Percentiles rank a stretch among this genome's conserved stretches.
These are phyloP conservation scores for Echiichthys vipera DNA, from an alignment of 2,797 vertebrate species.

Conservation along the genomic window DNA sequence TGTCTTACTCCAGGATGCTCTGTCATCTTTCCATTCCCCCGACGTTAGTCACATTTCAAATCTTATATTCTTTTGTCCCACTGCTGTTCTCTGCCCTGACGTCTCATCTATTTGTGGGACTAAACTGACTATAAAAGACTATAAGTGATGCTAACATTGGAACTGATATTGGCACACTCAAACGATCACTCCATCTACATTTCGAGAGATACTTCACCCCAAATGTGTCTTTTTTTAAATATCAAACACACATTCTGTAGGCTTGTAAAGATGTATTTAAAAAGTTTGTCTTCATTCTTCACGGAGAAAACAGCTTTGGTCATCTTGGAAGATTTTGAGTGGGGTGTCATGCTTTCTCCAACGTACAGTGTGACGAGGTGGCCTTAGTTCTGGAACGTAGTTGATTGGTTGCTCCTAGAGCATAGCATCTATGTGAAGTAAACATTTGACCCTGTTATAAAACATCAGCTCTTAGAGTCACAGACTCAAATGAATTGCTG, in stretches of 20 bases:
- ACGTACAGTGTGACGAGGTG: not conserved
- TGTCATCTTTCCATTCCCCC: constrained; percentile 3
- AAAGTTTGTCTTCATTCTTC: not conserved
- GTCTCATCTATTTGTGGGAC: constrained; percentile 30
- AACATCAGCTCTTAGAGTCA: not conserved
- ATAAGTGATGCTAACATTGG: constrained; percentile 14
- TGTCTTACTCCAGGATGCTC: constrained; percentile 28
- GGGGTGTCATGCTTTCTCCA: constrained; percentile 2
- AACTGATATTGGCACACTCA: constrained; percentile 16
- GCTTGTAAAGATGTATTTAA: constrained; percentile 4
- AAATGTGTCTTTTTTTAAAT: constrained; percentile 6
- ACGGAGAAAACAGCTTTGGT: constrained; percentile 16
- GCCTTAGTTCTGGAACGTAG: constrained; percentile 4
- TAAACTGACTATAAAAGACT: constrained; percentile 9
- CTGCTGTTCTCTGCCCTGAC: constrained; percentile 48
- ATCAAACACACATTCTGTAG: not conserved
- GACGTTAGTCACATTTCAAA: constrained; percentile 1
- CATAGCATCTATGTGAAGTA: constrained; percentile 20
- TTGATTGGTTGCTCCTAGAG: constrained; percentile 15
- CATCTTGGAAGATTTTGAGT: constrained; percentile 8
- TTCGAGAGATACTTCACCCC: not conserved
- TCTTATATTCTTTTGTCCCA: constrained; percentile 21
- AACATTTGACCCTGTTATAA: constrained; percentile 12
- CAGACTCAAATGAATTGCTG: constrained; percentile 14
- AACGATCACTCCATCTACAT: not conserved